Evolutionary conservation across 37 sponge, comb jelly and placozoan species (phyloP).

Genomic region (Theonella swinhoei): DNA sequence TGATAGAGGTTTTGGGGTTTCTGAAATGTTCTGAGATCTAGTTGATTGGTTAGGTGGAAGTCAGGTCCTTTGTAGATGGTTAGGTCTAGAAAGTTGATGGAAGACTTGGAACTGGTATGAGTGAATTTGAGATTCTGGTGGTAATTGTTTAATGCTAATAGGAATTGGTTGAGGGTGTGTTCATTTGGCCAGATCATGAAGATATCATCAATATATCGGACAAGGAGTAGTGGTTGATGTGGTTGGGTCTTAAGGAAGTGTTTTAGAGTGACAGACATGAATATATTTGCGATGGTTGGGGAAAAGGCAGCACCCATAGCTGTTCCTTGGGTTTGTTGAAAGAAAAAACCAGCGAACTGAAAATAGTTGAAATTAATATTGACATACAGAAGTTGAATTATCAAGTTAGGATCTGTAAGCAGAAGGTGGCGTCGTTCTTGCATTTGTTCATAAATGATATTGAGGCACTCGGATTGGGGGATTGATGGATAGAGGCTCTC

Average conservation of each 20-base stretch:
- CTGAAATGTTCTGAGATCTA: slow-evolving; percentile 20
- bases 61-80: slow-evolving; percentile 9
- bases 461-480: slow-evolving; percentile 30
- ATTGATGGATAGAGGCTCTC: slow-evolving; percentile 40
- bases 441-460: slow-evolving; percentile 22
- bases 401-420: slow-evolving; percentile 18
- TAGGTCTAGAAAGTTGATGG: slow-evolving; percentile 20
- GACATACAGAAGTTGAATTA: slow-evolving; percentile 18
- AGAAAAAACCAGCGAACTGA: slow-evolving; percentile 1
- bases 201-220: slow-evolving; percentile 56
- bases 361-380: slow-evolving; percentile 37
- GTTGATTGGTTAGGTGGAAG: neutral
- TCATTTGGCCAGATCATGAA: slow-evolving; percentile 30
- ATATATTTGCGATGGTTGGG: slow-evolving; percentile 44
- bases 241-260: slow-evolving; percentile 1
- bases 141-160: slow-evolving; percentile 4
- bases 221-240: slow-evolving; percentile 13
- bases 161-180: neutral
- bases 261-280: slow-evolving; percentile 9
- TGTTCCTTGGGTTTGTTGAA: slow-evolving; percentile 38
- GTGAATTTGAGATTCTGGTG: slow-evolving; percentile 22
- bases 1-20: slow-evolving; percentile 39
- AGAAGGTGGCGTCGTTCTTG: slow-evolving; percentile 7
- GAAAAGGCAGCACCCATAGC: slow-evolving; percentile 56
- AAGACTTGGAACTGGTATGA: neutral